Conservation (phyloP, 2,888 invertebrate species). For the Parelbella ahira region DNA sequence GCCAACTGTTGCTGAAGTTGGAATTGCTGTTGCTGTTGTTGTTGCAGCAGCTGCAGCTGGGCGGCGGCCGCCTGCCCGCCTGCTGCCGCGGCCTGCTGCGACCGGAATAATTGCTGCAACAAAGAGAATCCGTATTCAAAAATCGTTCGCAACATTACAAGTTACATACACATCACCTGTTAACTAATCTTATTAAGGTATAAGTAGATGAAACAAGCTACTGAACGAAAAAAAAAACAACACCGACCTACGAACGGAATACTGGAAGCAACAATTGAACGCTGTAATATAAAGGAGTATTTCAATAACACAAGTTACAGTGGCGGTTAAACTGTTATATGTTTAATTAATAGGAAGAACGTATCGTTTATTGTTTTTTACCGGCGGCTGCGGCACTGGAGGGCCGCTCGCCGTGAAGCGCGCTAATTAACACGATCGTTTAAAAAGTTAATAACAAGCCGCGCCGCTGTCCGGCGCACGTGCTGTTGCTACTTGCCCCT, state of each 20-base stretch:
- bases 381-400: constrained; percentile 47
- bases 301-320: too few relatives aligned
- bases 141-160: too few relatives aligned
- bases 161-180: too few relatives aligned
- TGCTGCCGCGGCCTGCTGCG: constrained; percentile 88
- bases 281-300: background rate
- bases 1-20: constrained; percentile 89
- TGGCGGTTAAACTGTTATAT: too few relatives aligned
- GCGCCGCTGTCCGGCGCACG: constrained; percentile 61
- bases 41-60: constrained; percentile 85
- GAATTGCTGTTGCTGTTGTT: constrained; percentile 88
- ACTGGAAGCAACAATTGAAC: background rate
- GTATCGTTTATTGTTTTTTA: constrained; percentile 62
- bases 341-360: constrained; percentile 60
- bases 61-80: constrained; percentile 83
- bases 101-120: constrained; percentile 93
- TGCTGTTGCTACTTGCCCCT: constrained; percentile 39
- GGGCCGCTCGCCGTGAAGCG: constrained; percentile 53
- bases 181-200: too few relatives aligned
- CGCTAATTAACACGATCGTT: constrained; percentile 76
- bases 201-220: too few relatives aligned
- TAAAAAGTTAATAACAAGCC: constrained; percentile 73
- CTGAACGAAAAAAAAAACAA: too few relatives aligned
- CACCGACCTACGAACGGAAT: too few relatives aligned
- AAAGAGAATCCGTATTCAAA: too few relatives aligned